Percentiles rank a stretch among this genome's conserved stretches.
Evolutionary conservation across 1,140 invertebrate genomes (phyloP).

Genomic region (Drosophila grimshawi): DNA sequence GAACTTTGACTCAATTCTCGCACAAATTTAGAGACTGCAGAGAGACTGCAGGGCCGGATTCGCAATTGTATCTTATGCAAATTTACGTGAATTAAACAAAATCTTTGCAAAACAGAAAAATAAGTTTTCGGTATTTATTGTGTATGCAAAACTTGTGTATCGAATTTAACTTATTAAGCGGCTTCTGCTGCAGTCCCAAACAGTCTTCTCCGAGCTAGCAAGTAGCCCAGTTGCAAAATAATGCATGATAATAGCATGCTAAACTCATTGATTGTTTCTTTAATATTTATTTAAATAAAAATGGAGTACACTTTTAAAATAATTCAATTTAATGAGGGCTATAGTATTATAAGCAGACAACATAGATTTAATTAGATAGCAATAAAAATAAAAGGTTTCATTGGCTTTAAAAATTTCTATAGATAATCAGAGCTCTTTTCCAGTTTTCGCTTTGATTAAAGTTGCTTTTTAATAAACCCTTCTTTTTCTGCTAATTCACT

Average conservation of each 20-base stretch:
- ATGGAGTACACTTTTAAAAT: too few relatives aligned
- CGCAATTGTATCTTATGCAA: constrained; percentile 81
- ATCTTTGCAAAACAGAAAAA: constrained; percentile 79
- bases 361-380: not conserved
- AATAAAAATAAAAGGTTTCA: not conserved
- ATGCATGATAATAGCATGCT: not conserved
- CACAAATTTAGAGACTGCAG: constrained; percentile 74
- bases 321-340: too few relatives aligned
- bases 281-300: too few relatives aligned
- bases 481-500: too few relatives aligned
- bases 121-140: constrained; percentile 65
- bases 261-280: too few relatives aligned
- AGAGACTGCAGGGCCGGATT: constrained; percentile 14
- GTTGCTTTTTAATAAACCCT: too few relatives aligned
- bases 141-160: constrained; percentile 75
- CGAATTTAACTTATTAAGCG: constrained; percentile 67
- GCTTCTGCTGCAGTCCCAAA: constrained; percentile 3
- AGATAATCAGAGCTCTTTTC: too few relatives aligned
- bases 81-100: constrained; percentile 82
- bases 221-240: constrained; percentile 13
- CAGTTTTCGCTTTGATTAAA: too few relatives aligned
- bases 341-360: too few relatives aligned
- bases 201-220: not conserved
- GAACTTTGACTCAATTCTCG: constrained; percentile 81
- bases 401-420: too few relatives aligned